These are phyloP conservation scores for Drosophila affinis DNA, from an alignment of 2,888 invertebrate genomes.

Conservation along the genomic window DNA sequence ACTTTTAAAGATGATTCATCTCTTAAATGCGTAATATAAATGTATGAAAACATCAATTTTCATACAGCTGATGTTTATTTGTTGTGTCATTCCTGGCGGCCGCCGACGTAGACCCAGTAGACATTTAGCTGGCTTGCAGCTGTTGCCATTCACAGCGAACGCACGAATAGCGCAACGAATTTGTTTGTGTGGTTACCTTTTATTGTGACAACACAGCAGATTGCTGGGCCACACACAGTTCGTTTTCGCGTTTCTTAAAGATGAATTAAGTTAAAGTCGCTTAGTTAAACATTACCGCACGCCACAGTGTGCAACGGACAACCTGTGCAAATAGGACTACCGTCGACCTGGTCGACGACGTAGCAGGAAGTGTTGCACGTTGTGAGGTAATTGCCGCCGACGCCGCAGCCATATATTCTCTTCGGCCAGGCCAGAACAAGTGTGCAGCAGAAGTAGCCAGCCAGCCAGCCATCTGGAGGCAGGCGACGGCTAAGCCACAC, in stretches of 20 bases:
- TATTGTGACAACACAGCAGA: conserved; percentile 74
- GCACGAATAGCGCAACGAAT: not conserved
- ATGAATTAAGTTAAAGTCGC: conserved; percentile 68
- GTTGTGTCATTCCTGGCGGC: not conserved
- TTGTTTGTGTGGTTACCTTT: conserved; percentile 67
- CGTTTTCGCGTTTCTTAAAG: conserved; percentile 44
- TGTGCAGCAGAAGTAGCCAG: conserved; percentile 25
- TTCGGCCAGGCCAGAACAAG: conserved; percentile 31
- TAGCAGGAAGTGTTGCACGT: conserved; percentile 54
- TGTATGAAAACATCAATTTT: too few species aligned
- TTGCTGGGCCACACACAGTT: conserved; percentile 24
- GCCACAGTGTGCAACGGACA: conserved; percentile 37
- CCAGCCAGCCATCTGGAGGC: conserved; percentile 46
- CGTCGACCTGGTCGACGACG: conserved; percentile 14
- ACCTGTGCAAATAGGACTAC: conserved; percentile 56
- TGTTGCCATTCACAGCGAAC: conserved; percentile 36
- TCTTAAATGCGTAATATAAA: too few species aligned
- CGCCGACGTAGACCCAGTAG: not conserved
- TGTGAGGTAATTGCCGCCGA: conserved; percentile 45
- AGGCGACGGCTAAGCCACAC: conserved; percentile 37
- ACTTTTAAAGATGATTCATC: too few species aligned
- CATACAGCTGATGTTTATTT: not conserved
- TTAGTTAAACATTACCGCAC: conserved; percentile 31
- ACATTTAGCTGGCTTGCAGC: not conserved
- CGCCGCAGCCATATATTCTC: conserved; percentile 49